Evolutionary conservation across 2,113 vertebrate genomes (phyloP), one percentile per base, ranked within the genome.

Genomic region (Elephantulus edwardii): DNA sequence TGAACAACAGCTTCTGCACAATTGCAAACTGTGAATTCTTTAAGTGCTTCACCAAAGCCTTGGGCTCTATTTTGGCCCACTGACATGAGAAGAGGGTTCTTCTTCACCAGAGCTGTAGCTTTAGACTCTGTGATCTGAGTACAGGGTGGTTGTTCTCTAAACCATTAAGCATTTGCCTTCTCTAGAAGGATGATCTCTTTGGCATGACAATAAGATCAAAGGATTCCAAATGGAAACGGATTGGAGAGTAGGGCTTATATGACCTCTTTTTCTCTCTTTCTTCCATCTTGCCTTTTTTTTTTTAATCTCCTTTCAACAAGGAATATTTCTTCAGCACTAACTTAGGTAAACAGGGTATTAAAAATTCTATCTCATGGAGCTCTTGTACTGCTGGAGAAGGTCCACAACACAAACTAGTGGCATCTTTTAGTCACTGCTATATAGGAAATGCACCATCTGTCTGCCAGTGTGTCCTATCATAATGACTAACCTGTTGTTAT

Each of bases 1-100:
- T 93, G 92, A 96, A 96, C 74, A 93, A 93, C 84, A 95, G 91
- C 80, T 91, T 92, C 89, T 80, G 88, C 89, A 93, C 95, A 95
- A 91, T 88, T 56, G 46, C 40, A 68, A 86, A 93, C 76, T 56
- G 83, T 85, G 91, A 88, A 91, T 90, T 93, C 94, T 95, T 92
- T 92, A 97, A 95, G 85, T 91, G 91, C 90, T 93, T 68, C 80
- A 80, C 83, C 86, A 89, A 92, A 91, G 88, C 66, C 80, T 40
- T 30, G 86, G 90, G 85, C 86, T 81, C 78, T 80, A 33, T 33
- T 88, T 79, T 58, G 79, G 83, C 17, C 40, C 1, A 83, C 2
- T 80, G 91, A 90, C 80, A 95, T 68, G 54, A 72, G 74, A 54
- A 68, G 35, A 56, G 35, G 58, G 40, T 74, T 72, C 56, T 22